Evolutionary conservation across 1,140 invertebrate genomes (phyloP), one percentile per base, ranked within the genome.

Genomic region (Sipha flava): DNA sequence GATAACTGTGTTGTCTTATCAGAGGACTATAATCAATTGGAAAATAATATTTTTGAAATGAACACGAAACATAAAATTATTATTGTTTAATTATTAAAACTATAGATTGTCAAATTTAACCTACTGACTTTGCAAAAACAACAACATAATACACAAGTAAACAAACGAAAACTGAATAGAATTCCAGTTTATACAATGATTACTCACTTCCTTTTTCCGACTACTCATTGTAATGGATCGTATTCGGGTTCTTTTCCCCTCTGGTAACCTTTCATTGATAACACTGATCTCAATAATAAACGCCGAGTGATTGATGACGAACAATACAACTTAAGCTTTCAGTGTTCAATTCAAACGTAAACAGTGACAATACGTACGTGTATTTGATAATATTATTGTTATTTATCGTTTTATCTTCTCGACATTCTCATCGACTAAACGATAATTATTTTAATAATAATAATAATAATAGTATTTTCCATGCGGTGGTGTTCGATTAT

Each of bases 61-160:
- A 0, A 66, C 40, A 40, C 23, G n/a, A 23, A 66, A 66, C 34
- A 66, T 66, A 23, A 66, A 66, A 66, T 66, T 23, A 10, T 72
- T 49, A 72, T 72, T 21, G 1, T 72, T 72, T 29, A 31, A 31
- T 18, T 66, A 23, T 45, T 37, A 77, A 57, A 77, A 77, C 31
- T 54, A 77, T 54, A 77, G 72, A 77, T 77, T 77, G 72, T 77
- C 72, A 40, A 77, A 34, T 77, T 77, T 57, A 54, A 37, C n/a
- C 52, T 77, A 77, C 14, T 77, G 72, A 77, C 49, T 31, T 37
- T 3, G 34, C 40, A 37, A 77, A 57, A 5, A 21, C 29, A 59
- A 23, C 9, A 12, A 40, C 21, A 66, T 23, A 66, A 37, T n/a
- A 62, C 2, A 62, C 10, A 62, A 64, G 31, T 16, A 21, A 37